Conservation (phyloP, 2,797 vertebrate species). For the Spinus olivaceus region DNA sequence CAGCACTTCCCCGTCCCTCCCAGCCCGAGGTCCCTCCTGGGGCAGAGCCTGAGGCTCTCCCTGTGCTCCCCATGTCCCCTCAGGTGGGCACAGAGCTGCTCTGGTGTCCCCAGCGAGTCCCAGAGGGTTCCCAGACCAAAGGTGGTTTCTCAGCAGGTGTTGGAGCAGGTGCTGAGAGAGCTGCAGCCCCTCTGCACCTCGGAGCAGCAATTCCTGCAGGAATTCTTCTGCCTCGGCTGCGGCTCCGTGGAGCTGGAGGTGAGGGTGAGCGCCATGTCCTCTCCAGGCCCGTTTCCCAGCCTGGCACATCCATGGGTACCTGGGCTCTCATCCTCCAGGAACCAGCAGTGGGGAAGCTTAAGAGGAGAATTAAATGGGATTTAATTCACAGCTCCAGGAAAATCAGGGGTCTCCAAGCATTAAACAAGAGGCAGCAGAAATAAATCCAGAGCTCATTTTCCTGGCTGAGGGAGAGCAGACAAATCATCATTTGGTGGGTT, state of each 20-base stretch:
- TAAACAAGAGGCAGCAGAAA: background rate
- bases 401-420: background rate
- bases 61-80: background rate
- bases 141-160: background rate
- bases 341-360: background rate
- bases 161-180: constrained; percentile 47
- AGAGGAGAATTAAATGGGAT: background rate
- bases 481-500: background rate
- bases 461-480: background rate
- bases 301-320: fast-evolving
- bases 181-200: constrained; percentile 12
- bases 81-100: background rate
- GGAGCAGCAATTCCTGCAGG: constrained; percentile 49
- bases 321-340: background rate
- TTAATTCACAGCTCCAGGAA: background rate
- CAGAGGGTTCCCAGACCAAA: background rate
- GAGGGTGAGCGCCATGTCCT: background rate
- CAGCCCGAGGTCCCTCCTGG: background rate
- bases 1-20: background rate
- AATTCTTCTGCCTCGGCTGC: constrained; percentile 38
- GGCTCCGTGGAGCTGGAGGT: background rate
- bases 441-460: background rate
- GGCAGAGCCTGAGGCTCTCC: background rate
- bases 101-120: fast-evolving
- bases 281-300: background rate